Percentiles rank a stretch among this genome's conserved stretches.
Conservation (phyloP, 1,140 invertebrate species). For the Eulimnadia texana region DNA sequence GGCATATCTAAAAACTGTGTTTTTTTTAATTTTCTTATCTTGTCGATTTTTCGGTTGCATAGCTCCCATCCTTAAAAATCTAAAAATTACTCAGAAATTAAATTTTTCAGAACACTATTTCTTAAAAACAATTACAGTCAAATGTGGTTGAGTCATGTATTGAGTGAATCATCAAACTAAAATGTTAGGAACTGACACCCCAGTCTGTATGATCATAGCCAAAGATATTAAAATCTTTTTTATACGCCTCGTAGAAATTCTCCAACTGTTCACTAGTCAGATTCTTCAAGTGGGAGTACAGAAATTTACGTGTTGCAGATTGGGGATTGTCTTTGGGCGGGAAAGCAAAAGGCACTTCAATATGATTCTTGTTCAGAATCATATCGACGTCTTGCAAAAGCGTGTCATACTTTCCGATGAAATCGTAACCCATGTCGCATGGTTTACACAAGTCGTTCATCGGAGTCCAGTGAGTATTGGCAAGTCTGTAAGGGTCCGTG, state of each 20-base stretch:
- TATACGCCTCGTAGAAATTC: constrained; percentile 54
- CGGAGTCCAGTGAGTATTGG: neutral
- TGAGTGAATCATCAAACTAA: too few relatives aligned
- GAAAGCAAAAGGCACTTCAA: neutral
- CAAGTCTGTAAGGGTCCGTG: constrained; percentile 14
- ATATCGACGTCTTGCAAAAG: neutral
- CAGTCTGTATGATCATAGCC: constrained; percentile 36
- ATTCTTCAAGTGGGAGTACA: neutral
- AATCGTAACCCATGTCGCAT: neutral
- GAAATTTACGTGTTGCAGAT: constrained; percentile 25
- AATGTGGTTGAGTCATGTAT: too few relatives aligned
- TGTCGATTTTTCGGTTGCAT: too few relatives aligned
- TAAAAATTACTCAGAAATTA: too few relatives aligned
- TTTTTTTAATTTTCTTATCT: too few relatives aligned
- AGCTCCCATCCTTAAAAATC: too few relatives aligned
- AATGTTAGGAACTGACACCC: too few relatives aligned
- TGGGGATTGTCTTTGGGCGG: neutral
- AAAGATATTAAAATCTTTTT: constrained; percentile 62
- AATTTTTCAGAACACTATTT: too few relatives aligned
- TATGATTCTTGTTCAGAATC: neutral
- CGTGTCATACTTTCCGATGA: neutral
- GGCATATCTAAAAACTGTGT: too few relatives aligned
- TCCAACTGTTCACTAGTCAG: constrained; percentile 30
- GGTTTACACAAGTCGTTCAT: neutral
- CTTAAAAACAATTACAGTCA: too few relatives aligned